Conservation (phyloP, 2,888 invertebrate genomes). For the Resseliella maxima region DNA sequence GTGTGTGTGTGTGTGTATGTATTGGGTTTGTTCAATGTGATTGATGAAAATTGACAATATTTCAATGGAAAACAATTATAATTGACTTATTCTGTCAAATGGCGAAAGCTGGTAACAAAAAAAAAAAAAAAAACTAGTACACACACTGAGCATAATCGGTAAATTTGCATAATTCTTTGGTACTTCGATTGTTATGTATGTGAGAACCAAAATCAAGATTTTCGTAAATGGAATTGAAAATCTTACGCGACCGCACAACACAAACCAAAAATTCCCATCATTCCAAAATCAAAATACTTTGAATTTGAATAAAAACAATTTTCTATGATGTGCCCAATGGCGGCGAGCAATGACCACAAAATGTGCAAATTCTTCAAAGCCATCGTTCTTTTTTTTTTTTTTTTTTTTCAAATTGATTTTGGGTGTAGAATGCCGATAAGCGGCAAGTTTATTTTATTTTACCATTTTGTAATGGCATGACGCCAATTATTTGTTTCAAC, state of each 20-base stretch:
- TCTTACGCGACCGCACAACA: neutral
- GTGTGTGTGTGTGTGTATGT: neutral
- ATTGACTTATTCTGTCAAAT: slow-evolving; percentile 55
- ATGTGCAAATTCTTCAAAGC: neutral
- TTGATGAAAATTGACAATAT: slow-evolving; percentile 55
- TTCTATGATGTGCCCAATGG: neutral
- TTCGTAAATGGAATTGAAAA: slow-evolving; percentile 14
- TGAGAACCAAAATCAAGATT: slow-evolving; percentile 13
- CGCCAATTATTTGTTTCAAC: slow-evolving; percentile 30
- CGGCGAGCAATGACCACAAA: slow-evolving; percentile 18
- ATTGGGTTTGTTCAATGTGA: slow-evolving; percentile 1
- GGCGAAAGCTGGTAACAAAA: neutral
- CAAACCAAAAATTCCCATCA: neutral
- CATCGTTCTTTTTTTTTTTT: neutral
- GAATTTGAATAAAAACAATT: neutral
- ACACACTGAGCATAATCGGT: neutral
- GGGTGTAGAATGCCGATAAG: neutral
- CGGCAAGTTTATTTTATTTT: neutral
- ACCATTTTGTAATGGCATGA: neutral
- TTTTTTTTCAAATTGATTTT: neutral
- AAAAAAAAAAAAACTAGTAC: neutral
- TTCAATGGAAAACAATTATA: slow-evolving; percentile 52
- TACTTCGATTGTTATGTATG: slow-evolving; percentile 19
- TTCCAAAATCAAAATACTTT: neutral
- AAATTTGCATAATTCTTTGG: slow-evolving; percentile 54